phyloP scores from a whole-genome alignment of 2,888 invertebrate genomes.

The Hetaerina titia region DNA sequence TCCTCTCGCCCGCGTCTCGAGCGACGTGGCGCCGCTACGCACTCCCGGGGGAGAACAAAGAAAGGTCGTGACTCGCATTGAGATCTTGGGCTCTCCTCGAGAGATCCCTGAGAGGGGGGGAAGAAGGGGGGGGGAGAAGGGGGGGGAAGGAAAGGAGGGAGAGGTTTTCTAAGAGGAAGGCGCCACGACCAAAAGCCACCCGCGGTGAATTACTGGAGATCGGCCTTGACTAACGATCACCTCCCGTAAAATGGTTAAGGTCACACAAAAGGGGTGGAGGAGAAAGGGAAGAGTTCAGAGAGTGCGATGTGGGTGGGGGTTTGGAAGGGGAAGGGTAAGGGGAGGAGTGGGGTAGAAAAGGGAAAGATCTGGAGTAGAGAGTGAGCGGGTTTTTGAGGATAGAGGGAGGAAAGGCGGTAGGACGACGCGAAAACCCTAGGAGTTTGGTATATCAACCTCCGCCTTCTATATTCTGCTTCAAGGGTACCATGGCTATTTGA shows the following conservation, averaged over 20 bases:
- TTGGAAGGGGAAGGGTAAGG: no score
- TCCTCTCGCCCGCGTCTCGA: neutral
- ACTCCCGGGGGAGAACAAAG: neutral
- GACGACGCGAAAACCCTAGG: neutral
- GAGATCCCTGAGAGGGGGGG: no score
- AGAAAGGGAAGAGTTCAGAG: neutral
- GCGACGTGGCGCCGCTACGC: neutral
- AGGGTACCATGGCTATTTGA: no score
- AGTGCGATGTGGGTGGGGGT: neutral
- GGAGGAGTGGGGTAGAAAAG: neutral
- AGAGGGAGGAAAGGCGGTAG: neutral
- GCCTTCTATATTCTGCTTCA: no score
- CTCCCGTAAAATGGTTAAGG: conserved; percentile 30
- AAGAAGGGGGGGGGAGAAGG: neutral
- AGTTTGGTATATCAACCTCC: neutral
- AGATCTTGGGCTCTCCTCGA: neutral
- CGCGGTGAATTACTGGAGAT: neutral
- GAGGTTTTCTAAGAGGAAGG: neutral
- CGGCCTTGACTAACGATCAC: conserved; percentile 16
- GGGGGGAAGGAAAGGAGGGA: neutral
- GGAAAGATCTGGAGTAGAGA: neutral
- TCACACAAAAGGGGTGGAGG: neutral
- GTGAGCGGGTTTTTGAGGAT: neutral
- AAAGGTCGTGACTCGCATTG: neutral
- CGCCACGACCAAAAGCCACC: neutral